Evolutionary conservation across 2,113 vertebrate species (phyloP).

Genomic region (Thunnus maccoyii): DNA sequence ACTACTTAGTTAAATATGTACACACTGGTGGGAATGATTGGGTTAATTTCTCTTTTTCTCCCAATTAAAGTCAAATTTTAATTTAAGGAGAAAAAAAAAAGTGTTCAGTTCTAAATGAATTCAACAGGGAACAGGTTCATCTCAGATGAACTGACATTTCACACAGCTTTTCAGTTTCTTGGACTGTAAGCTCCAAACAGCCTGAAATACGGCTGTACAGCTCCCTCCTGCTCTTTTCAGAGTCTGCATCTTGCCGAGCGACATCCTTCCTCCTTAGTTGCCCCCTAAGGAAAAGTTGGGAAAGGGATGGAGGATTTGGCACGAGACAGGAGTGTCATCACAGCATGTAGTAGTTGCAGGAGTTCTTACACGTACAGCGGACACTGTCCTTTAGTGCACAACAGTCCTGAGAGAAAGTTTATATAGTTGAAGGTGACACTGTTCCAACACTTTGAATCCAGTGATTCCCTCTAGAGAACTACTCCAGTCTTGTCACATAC

Average conservation of each 20-base stretch:
- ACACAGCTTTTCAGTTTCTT: constrained; percentile 1
- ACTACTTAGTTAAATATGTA: constrained; percentile 74
- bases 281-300: not conserved
- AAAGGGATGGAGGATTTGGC: constrained; percentile 27
- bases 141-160: no score
- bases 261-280: not conserved
- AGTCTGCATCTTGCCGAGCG: not conserved
- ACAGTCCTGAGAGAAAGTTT: constrained; percentile 62
- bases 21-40: constrained; percentile 41
- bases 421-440: constrained; percentile 3
- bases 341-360: constrained; percentile 34
- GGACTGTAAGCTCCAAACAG: constrained; percentile 15
- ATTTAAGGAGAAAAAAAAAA: not conserved
- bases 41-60: constrained; percentile 19
- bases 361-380: constrained; percentile 29
- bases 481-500: not conserved
- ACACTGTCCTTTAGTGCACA: constrained; percentile 37
- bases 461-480: constrained; percentile 17
- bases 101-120: constrained; percentile 17
- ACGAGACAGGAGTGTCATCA: not conserved
- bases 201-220: not conserved
- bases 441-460: constrained; percentile 14
- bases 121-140: not conserved
- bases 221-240: not conserved
- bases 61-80: constrained; percentile 18